Base-by-base conservation (phyloP, 2,888 invertebrate genomes). In the Amphipoea oculea region DNA sequence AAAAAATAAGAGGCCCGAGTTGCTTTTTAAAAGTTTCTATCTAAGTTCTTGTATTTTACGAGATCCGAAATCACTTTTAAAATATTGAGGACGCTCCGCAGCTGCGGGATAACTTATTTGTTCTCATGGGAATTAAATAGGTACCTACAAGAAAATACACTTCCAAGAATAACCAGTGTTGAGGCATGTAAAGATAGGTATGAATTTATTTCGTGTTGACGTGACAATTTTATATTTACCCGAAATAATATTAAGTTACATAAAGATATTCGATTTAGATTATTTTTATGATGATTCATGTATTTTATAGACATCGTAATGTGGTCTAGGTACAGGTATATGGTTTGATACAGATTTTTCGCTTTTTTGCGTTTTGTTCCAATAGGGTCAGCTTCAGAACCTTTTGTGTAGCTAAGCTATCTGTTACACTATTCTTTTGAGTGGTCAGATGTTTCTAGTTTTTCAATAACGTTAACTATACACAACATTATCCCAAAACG, bases 31-130 rank as follows among this genome's bases (percentile, higher is more conserved):
- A 94, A 95, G 94, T 95, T 94, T 91, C 90, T 89, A 88, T 91
- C 90, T 87, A 92, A 94, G 90, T 93, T 91, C 89, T 93, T 94
- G 90, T 94, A 93, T 93, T 93, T 94, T 93, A 93, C 93, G 94
- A 94, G 91, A 93, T 94, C 92, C 91, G 90, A 92, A 95, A 94
- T 95, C 93, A 94, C 93, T 94, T 94, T 93, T 93, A 92, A 95
- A 94, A 94, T 95, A 94, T 94, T 92, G 92, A 93, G 90, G 91
- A 91, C 89, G 86, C 86, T 87, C 87, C 91, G 79, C 94, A 94
- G 93, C 93, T 94, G 94, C 74, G 90, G 83, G 89, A 75, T 86
- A 91, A 93, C 88, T 93, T 93, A 90, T 93, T 62, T 60, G 89
- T 92, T 94, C 94, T 91, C 93, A 92, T 78, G 91, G 88, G 93